Conservation (phyloP, 1,140 invertebrate genomes). For the Pantala flavescens region DNA sequence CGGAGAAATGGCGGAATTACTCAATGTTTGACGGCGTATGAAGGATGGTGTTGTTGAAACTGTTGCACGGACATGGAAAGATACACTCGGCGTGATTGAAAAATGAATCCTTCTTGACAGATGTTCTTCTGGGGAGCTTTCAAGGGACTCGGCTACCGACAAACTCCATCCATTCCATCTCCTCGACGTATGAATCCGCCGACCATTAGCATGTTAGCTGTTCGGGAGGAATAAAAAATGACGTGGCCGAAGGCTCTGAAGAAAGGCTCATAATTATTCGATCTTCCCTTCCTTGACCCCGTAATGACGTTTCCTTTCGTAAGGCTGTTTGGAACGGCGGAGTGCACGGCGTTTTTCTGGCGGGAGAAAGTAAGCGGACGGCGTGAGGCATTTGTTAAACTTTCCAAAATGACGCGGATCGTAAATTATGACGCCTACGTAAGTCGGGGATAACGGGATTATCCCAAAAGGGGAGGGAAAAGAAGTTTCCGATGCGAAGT, state of each 20-base stretch:
- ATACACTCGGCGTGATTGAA: constrained; percentile 1
- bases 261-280: background rate
- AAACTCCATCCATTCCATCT: background rate
- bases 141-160: background rate
- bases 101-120: background rate
- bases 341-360: background rate
- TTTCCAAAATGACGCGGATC: too few relatives aligned
- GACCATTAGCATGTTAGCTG: constrained; percentile 4
- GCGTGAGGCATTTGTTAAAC: too few relatives aligned
- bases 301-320: background rate
- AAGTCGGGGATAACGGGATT: too few relatives aligned
- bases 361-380: too few relatives aligned
- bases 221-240: background rate
- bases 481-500: too few relatives aligned
- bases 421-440: too few relatives aligned
- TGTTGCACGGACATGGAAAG: background rate
- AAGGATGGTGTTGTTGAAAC: constrained; percentile 5
- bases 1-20: background rate
- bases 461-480: too few relatives aligned
- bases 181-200: background rate
- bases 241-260: background rate
- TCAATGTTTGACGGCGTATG: background rate
- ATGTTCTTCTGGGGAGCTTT: background rate
- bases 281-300: background rate
- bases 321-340: background rate